Conservation (phyloP, 2,888 invertebrate genomes). For the Lepidocyrtoides sp. region DNA sequence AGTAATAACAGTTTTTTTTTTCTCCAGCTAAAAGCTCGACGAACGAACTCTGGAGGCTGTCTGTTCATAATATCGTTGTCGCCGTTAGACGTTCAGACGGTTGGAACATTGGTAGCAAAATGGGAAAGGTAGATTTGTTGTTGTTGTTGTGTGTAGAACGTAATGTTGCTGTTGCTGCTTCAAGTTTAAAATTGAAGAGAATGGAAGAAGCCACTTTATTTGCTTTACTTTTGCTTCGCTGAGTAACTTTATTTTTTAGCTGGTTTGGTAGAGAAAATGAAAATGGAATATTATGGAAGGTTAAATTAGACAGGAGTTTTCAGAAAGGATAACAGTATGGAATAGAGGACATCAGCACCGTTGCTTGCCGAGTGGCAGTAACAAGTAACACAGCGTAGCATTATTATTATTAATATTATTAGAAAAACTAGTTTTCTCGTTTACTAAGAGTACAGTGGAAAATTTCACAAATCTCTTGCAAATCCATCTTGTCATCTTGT, state of each 20-base stretch:
- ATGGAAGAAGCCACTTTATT: conserved; percentile 43
- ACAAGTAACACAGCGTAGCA: background rate
- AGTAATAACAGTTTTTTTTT: conserved; percentile 72
- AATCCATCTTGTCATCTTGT: conserved; percentile 78
- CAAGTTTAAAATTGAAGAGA: conserved; percentile 4
- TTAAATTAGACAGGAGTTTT: conserved; percentile 8
- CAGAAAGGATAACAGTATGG: background rate
- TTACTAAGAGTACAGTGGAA: conserved; percentile 56
- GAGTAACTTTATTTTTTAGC: conserved; percentile 29
- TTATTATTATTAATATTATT: conserved; percentile 5
- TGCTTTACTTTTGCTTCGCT: conserved; percentile 36
- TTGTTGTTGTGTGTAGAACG: background rate
- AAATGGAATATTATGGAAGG: conserved; percentile 50
- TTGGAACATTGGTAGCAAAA: too few species aligned
- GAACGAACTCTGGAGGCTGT: conserved; percentile 1
- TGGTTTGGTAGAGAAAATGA: background rate
- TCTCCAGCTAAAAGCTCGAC: conserved; percentile 24
- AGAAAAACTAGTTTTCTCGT: conserved; percentile 60
- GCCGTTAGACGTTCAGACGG: conserved; percentile 7
- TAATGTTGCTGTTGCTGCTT: background rate
- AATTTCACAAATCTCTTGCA: conserved; percentile 77
- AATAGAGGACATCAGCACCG: background rate
- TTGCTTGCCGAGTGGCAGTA: background rate
- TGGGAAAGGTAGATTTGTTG: background rate
- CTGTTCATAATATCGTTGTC: background rate